Base-by-base conservation (phyloP, 2,113 vertebrate genomes). In the Gavia stellata region DNA sequence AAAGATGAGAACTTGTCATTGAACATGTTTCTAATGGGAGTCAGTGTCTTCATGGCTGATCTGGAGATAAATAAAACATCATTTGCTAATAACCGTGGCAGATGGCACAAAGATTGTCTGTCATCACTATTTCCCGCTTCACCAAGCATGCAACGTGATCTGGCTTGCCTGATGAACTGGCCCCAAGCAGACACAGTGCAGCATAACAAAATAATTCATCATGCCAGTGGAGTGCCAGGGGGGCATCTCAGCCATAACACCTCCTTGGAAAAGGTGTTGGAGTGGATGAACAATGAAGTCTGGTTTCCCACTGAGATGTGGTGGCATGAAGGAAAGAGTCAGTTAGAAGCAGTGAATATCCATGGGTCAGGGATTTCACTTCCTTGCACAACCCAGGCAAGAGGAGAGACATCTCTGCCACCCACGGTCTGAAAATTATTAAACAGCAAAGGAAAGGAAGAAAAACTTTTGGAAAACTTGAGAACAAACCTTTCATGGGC, bases 51-150 rank as follows among this genome's bases (percentile, higher is more conserved):
- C 62, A 17, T 77, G 86, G 81, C 40, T 52, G 81, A 80, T 90
- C 40, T 74, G 62, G 77, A 96, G 92, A 96, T 96, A 96, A 97
- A 96, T 96, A 96, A 96, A 96, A 90, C 78, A 94, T 97, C 34
- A 95, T 93, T 96, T 93, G 62, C 93, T 97, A 96, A 94, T 94
- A 96, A 95, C 66, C 3, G 6, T n/a, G 28, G 90, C 96, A 97
- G 96, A 96, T 95, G 96, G 96, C 89, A 90, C 90, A 65, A 80
- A 83, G 84, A 95, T 95, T 95, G 84, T 75, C 84, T 96, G 84
- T 96, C 93, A 91, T 91, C 0, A 1, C 56, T 96, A 79, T 96
- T 96, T 95, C 73, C 87, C 8, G 23, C 94, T 97, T 97, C 92
- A 88, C 70, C 81, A 72, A 97, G 96, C 93, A 70, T n/a, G 74